Evolutionary conservation across 2,113 vertebrate species (phyloP), one percentile per base, ranked within the genome.

Genomic region (Fulica atra): DNA sequence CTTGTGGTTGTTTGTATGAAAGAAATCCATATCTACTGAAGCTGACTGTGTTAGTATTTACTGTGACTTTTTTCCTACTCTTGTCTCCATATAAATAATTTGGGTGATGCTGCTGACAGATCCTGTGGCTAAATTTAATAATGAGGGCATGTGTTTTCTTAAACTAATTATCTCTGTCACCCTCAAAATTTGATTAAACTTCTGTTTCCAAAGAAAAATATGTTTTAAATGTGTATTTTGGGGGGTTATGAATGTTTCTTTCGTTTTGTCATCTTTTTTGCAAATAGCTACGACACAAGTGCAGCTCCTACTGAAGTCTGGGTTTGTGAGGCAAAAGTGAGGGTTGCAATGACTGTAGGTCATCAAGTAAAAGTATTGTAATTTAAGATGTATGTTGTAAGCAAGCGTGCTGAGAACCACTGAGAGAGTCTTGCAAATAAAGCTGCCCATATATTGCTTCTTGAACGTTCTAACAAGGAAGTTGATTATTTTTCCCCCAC

Each of bases 81-180:
- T 69, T 86, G 23, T 71, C 83, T 63, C 23, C 6, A 7, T 81
- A 89, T 95, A 93, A 95, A 94, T 96, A 80, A 92, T n/a, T 48
- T 5, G 12, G 72, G 65, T 87, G 86, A 90, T 84, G 81, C 40
- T 81, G 40, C 77, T 92, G 95, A 79, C 42, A 80, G 66, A 48
- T 82, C 56, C 91, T 48, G 66, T 78, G 50, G 68, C 26, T 87
- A 54, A 89, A 94, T 63, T 91, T 89, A 94, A 81, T 95, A 66
- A 78, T 64, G 73, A 73, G 95, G 73, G 28, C 42, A 26, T 84
- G 18, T 36, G 31, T 73, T 56, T 89, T 87, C 82, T 80, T 85
- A 8, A 95, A 64, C 63, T 96, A 93, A 95, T 93, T 93, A 86
- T 90, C n/a, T 80, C 81, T 89, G 26, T 26, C 20, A 66, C 61